Base-by-base conservation (phyloP, 2,888 invertebrate species). In the Tholera decimalis region DNA sequence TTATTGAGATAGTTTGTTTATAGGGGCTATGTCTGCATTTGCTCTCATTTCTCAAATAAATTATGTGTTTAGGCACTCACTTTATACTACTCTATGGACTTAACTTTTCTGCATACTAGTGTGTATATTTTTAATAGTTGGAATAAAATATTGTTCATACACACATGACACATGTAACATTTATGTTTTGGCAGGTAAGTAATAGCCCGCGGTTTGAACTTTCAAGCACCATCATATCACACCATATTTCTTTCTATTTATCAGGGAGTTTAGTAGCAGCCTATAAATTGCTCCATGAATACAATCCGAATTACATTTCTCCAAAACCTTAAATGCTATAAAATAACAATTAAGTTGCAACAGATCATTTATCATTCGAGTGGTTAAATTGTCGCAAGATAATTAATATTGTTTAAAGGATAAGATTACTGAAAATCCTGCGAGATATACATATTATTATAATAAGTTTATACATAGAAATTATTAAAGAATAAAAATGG, bases 331-430 rank as follows among this genome's bases (percentile, higher is more conserved):
- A 18, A 26, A 24, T 43, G 26, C n/a, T 58, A 9, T 26, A 41
- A 35, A 24, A 18, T 20, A n/a, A 54, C 18, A 33, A n/a, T 33
- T 18, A 22, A 65, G 18, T 33, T 65, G 35, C 41, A 35, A 22
- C 39, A 66, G 65, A 66, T 71, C 71, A 43, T 60, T 60, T 22
- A 70, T 18, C 11, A 66, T 66, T 66, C 71, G 61, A 66, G 60
- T 15, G 30, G 39, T 30, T 28, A 41, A 30, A 11, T 13, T 11
- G 13, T 47, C 11, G 28, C 9, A 18, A n/a, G 18, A 18, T 18
- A n/a, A 26, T 46, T 18, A n/a, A n/a, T n/a, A n/a, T n/a, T n/a
- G n/a, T 26, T 28, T 28, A 1, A 4, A 9, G 18, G 7, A 28
- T 30, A 28, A 18, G 18, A 47, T 47, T 47, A 2, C 18, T 11